Conservation (phyloP, 2,888 invertebrate species). For the Parnassius apollo region DNA sequence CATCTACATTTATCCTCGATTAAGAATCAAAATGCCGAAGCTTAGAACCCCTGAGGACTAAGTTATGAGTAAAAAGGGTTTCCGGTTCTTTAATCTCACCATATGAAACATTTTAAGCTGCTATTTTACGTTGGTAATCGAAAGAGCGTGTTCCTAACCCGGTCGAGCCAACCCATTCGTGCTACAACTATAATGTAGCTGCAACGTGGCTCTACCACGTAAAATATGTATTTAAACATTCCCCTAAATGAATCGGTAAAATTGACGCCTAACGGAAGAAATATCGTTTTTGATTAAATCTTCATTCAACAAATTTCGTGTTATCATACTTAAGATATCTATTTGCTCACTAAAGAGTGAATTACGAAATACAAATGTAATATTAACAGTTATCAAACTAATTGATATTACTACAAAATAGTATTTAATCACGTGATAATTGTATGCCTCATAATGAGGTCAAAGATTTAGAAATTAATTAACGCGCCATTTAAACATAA, state of each 20-base stretch:
- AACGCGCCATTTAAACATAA: conserved; percentile 3
- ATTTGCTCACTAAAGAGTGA: neutral
- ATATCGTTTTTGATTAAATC: neutral
- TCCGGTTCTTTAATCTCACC: too few species aligned
- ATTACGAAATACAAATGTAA: conserved; percentile 10
- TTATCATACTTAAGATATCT: neutral
- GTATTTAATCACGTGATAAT: conserved; percentile 6
- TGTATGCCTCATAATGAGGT: conserved; percentile 12
- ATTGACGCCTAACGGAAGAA: neutral
- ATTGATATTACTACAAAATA: neutral
- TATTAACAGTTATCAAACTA: neutral
- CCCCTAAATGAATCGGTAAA: conserved; percentile 1
- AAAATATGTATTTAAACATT: neutral
- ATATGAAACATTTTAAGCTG: too few species aligned
- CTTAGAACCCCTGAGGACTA: too few species aligned
- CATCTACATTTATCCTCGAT: too few species aligned
- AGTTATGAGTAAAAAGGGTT: too few species aligned
- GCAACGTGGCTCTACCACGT: too few species aligned
- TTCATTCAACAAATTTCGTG: neutral
- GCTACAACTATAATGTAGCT: too few species aligned
- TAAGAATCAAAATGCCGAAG: too few species aligned
- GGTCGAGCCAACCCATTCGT: too few species aligned
- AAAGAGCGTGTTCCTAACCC: too few species aligned
- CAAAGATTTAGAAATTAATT: conserved; percentile 12
- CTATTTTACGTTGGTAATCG: too few species aligned